Conservation (phyloP, 2,797 vertebrate species). For the Thamnophis elegans region DNA sequence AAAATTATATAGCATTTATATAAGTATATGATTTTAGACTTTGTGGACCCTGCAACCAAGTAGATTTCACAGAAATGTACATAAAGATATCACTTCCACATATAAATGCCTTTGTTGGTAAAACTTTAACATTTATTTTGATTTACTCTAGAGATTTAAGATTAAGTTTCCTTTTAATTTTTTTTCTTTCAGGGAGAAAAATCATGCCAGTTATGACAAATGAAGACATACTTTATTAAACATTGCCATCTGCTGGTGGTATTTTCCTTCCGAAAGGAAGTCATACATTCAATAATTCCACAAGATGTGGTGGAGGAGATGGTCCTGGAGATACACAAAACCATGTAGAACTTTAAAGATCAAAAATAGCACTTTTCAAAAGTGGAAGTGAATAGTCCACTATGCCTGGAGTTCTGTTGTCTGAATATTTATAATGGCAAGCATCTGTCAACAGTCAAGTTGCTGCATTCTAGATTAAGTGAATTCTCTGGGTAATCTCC, state of each 20-base stretch:
- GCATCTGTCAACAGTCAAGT: background rate
- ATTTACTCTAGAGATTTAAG: background rate
- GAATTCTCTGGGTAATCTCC: background rate
- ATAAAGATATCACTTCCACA: background rate
- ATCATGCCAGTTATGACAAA: background rate
- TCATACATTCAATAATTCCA: background rate
- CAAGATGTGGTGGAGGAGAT: background rate
- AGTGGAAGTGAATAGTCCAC: background rate
- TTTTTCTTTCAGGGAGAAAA: background rate
- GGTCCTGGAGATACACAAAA: background rate
- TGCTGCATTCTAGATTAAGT: background rate
- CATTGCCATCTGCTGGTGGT: conserved; percentile 14
- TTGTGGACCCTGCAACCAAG: background rate
- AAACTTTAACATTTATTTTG: background rate
- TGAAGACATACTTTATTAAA: background rate
- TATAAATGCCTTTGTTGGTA: background rate
- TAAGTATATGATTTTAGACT: background rate
- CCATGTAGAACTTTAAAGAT: background rate
- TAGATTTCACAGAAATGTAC: background rate
- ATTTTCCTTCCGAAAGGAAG: background rate
- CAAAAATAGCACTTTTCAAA: background rate
- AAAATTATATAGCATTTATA: background rate
- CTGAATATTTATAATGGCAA: background rate
- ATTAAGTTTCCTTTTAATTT: background rate
- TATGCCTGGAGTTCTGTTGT: background rate